Percentiles rank a stretch among this genome's conserved stretches.
Evolutionary conservation across 2,797 vertebrate species (phyloP).

Genomic region (Myotis findleyi): DNA sequence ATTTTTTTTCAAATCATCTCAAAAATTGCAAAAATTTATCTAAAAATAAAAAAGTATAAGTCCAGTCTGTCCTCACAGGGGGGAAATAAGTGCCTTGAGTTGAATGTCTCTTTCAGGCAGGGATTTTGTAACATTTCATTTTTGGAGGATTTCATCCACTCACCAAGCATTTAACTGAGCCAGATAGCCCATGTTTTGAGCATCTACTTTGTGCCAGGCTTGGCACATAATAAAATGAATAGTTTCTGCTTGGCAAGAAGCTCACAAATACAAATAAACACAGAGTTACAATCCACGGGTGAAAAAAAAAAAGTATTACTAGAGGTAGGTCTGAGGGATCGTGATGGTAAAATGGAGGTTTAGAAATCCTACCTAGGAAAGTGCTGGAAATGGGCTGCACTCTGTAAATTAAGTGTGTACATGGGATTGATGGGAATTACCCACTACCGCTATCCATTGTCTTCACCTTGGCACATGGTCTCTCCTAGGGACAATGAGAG

Average conservation of each 20-base stretch:
- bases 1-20: not conserved
- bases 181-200: slow-evolving; percentile 49
- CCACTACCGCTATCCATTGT: not conserved
- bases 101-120: slow-evolving; percentile 24
- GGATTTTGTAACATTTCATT: slow-evolving; percentile 17
- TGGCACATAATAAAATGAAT: not conserved
- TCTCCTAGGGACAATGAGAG: not conserved
- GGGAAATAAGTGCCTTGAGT: not conserved
- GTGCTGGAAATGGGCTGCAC: not conserved
- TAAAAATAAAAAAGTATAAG: not conserved
- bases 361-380: not conserved
- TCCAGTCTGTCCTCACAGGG: not conserved
- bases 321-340: not conserved
- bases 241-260: slow-evolving; percentile 22
- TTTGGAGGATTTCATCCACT: slow-evolving; percentile 44
- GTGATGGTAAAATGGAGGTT: not conserved
- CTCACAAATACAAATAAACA: slow-evolving; percentile 42
- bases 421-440: not conserved
- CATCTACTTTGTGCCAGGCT: slow-evolving; percentile 49
- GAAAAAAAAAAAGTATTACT: not conserved
- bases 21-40: not conserved
- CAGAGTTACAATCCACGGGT: not conserved
- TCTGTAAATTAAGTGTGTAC: not conserved
- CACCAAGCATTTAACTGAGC: slow-evolving; percentile 18
- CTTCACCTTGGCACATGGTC: not conserved